Evolutionary conservation across 2,888 invertebrate species (phyloP).

Genomic region (Andrena dorsata): DNA sequence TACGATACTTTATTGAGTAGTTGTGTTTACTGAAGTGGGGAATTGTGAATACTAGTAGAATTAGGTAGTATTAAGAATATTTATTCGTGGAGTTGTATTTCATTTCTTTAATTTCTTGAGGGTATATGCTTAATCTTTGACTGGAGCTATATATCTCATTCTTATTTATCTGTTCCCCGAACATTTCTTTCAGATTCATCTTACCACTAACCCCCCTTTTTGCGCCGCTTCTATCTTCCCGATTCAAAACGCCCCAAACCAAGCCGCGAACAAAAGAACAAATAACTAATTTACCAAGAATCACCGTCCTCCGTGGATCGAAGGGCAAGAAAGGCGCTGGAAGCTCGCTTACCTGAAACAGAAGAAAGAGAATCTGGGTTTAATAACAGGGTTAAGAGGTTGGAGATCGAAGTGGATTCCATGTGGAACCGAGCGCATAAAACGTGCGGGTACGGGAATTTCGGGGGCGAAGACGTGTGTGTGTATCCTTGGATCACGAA

Average conservation of each 20-base stretch:
- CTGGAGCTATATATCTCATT: too few species aligned
- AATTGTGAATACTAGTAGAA: too few species aligned
- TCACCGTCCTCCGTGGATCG: too few species aligned
- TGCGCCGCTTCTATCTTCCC: neutral
- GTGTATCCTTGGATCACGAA: conserved; percentile 58
- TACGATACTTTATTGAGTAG: too few species aligned
- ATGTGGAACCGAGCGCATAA: conserved; percentile 7
- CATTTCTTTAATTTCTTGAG: too few species aligned
- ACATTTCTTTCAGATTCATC: too few species aligned
- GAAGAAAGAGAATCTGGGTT: conserved; percentile 17
- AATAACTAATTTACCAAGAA: conserved; percentile 4
- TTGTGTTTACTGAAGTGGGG: too few species aligned
- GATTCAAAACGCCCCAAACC: neutral
- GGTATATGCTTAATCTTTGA: too few species aligned
- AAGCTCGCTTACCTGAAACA: conserved; percentile 64
- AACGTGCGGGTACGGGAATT: conserved; percentile 9
- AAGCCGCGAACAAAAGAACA: neutral
- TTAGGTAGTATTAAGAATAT: too few species aligned
- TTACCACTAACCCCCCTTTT: too few species aligned
- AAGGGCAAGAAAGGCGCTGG: neutral
- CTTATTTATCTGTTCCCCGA: too few species aligned
- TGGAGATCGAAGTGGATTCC: neutral
- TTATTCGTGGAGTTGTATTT: too few species aligned
- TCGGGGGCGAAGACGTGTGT: conserved; percentile 24
- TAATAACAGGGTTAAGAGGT: neutral